Evolutionary conservation across 2,888 invertebrate species (phyloP).

Genomic region (Euclidia mi): DNA sequence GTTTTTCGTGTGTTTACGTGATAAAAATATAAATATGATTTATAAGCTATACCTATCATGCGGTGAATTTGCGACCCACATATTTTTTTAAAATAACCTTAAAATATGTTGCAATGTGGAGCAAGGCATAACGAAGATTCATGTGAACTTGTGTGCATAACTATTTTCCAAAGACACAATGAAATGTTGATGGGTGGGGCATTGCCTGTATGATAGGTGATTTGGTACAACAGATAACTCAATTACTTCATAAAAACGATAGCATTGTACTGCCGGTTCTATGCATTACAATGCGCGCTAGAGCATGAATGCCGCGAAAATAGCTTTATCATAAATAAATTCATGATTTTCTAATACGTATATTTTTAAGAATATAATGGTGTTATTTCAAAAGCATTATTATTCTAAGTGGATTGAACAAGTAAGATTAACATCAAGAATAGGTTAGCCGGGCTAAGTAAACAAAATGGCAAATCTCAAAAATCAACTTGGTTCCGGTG

Average conservation of each 20-base stretch:
- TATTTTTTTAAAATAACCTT: constrained; percentile 49
- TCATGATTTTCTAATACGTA: constrained; percentile 14
- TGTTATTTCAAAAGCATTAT: constrained; percentile 11
- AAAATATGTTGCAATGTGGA: constrained; percentile 59
- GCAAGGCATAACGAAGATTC: constrained; percentile 59
- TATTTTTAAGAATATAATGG: constrained; percentile 18
- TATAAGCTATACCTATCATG: constrained; percentile 24
- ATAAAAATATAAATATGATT: constrained; percentile 22
- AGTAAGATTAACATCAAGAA: constrained; percentile 14
- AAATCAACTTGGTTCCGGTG: constrained; percentile 24
- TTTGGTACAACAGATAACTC: constrained; percentile 37
- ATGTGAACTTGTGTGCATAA: constrained; percentile 11
- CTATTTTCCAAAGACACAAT: constrained; percentile 42
- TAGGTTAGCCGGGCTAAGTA: constrained; percentile 15
- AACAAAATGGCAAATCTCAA: constrained; percentile 3
- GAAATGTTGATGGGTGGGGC: not conserved
- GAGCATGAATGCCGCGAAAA: constrained; percentile 53
- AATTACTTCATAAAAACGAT: constrained; percentile 48
- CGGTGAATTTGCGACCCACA: constrained; percentile 44
- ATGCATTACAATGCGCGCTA: constrained; percentile 44
- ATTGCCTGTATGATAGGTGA: constrained; percentile 33
- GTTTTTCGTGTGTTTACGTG: constrained; percentile 13
- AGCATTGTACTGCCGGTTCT: constrained; percentile 43
- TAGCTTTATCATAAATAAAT: constrained; percentile 47
- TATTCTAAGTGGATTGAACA: not conserved